Evolutionary conservation across 2,888 invertebrate species (phyloP), one percentile per base, ranked within the genome.

Genomic region (Agrotis segetum): DNA sequence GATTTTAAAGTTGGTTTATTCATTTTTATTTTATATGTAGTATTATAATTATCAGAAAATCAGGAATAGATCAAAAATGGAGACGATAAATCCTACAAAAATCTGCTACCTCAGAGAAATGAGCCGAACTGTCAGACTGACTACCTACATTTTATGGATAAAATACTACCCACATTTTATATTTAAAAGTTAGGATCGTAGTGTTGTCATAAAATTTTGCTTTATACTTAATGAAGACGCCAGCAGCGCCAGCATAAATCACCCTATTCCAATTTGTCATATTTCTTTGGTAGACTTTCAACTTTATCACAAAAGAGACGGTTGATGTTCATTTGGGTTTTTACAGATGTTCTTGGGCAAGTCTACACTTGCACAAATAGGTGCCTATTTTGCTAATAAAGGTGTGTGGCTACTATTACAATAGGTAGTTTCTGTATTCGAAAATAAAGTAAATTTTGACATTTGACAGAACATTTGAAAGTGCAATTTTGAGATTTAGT

Each of bases 401-500:
- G 1, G 34, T 34, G 34, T 34, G 7, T 34, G 34, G 34, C 34
- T 34, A 34, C 34, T 7, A 34, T 40, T 40, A 40, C 40, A 40
- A 11, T 40, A 40, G 11, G 46, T 71, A 40, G 40, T 19, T 34
- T 49, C 16, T 9, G 1, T 17, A 9, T 13, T 17, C 16, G 68
- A 70, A 67, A 76, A 67, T 74, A 65, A 56, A 69, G 47, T 73
- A 61, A 75, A 52, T 46, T 6, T 24, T 49, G 56, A 56, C 56
- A 56, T 34, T 64, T 83, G 87, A 83, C 87, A 85, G 79, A 90
- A 90, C 89, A 91, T 82, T 87, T 90, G 88, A 92, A 88, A 76
- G 86, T 84, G 85, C 73, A 74, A 56, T 70, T 87, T 88, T 87
- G 90, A 89, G 58, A 71, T 87, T 87, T 88, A 86, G 89, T 89